Base-by-base conservation (phyloP, 2,797 vertebrate species). In the Dermochelys coriacea region DNA sequence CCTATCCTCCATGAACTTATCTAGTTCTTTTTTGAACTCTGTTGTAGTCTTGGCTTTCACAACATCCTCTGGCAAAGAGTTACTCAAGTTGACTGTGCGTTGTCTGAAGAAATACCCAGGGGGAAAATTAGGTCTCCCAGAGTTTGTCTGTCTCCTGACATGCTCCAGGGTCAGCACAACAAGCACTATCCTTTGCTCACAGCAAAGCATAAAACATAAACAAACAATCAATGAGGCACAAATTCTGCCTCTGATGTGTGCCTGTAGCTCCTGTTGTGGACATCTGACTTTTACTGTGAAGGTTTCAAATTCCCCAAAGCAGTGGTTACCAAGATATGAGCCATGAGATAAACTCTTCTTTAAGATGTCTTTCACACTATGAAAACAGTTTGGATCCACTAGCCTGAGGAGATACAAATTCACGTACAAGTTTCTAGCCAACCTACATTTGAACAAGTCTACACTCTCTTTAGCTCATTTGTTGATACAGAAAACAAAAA, bases 61-160 rank as follows among this genome's bases (percentile, higher is more conserved):
- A 57, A 57, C 55, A 57, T 57, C 55, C 11, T 57, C 55, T 10
- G 55, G 27, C 27, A 57, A 55, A 55, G 25, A 55, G 54, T 4
- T 55, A 23, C 25, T 11, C 54, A 55, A 55, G 54, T 57, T 57
- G 55, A 57, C 55, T 57, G 5, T 29, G 55, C 12, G 6, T 29
- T 29, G 3, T 29, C 27, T 57, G 55, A 57, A 57, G 55, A 57
- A 57, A 57, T 57, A 57, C 52, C 31, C 80, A 84, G 23, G 85
- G 93, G 91, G 93, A 71, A 55, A 37, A 12, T 75, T 27, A 12
- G 25, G 87, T 93, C 84, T 77, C 88, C 95, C 90, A 95, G 86
- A 95, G 61, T 94, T 91, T 91, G 82, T 95, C 90, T 96, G 68
- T 55, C 91, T 96, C 71, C 74, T 88, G 79, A 57, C 90, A 3